phyloP scores from a whole-genome alignment of 2,113 vertebrate genomes.

The Solenodon paradoxus region DNA sequence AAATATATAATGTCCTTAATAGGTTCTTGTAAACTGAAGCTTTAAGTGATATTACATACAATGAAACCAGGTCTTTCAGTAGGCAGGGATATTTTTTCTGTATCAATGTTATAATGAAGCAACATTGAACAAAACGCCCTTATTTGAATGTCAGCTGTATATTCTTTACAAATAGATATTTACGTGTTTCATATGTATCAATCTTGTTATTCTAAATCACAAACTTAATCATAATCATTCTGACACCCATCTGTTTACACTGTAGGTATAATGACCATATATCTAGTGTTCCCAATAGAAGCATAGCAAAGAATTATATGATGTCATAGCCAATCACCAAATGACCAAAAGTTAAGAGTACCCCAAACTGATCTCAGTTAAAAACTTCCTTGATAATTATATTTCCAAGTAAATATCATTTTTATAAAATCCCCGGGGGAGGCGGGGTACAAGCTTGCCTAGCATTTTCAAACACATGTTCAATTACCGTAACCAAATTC shows the following conservation, averaged over 20 bases:
- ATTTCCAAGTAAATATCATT: not conserved
- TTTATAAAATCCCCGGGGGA: not conserved
- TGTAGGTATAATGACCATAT: not conserved
- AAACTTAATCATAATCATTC: not conserved
- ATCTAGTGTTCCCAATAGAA: not conserved
- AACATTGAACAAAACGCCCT: too few species aligned
- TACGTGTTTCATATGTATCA: too few species aligned
- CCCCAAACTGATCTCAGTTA: not conserved
- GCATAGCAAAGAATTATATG: not conserved
- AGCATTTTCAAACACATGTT: not conserved
- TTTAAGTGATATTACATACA: too few species aligned
- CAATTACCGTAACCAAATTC: not conserved
- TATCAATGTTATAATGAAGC: too few species aligned
- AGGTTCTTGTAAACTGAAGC: too few species aligned
- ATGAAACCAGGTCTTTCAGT: too few species aligned
- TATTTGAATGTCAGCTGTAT: too few species aligned
- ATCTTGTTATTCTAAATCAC: not conserved
- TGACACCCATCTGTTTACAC: not conserved
- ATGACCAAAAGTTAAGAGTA: not conserved
- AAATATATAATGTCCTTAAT: too few species aligned
- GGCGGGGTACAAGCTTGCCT: not conserved
- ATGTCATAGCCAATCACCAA: not conserved
- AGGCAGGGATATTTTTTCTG: too few species aligned
- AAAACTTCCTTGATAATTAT: not conserved
- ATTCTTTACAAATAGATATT: too few species aligned